Evolutionary conservation across 2,797 vertebrate genomes (phyloP), one percentile per base, ranked within the genome.

Genomic region (Potorous gilbertii): DNA sequence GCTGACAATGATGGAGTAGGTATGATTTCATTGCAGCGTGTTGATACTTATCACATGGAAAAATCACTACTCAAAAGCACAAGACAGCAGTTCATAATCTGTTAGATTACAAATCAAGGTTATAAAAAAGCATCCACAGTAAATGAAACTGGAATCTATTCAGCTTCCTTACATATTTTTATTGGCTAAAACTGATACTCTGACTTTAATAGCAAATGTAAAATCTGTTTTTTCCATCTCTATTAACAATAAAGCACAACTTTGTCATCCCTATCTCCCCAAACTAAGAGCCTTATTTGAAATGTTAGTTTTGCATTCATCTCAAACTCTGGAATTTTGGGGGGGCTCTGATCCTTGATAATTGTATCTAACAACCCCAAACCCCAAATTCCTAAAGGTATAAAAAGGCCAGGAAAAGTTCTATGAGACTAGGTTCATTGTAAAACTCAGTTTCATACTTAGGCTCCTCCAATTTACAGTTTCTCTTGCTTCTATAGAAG

Each of bases 21-120:
- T 90, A 56, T 3, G 56, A 94, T 91, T 95, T 95, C 95, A 93
- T 90, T 87, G 89, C 27, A 97, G 87, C 10, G 94, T 89, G 56
- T 90, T 96, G 89, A 93, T 59, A 59, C 94, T 95, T 91, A 92
- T 59, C 93, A 92, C 18, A 57, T 13, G 13, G 56, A 55, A 95
- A 94, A 92, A 54, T 31, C 40, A 57, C 5, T 40, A 55, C 93
- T 40, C 56, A n/a, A 90, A 54, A 90, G 95, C 46, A 93, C 13
- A 16, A 91, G 34, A 29, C 28, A 56, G 54, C 31, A 74, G 52
- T 92, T 96, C 94, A 52, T 90, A 57, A 24, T 89, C 95, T 96
- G 87, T 56, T 56, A 91, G 29, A 50, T 90, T 74, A 54, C 56
- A 94, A 94, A 59, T 74, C 54, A 94, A 95, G 52, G 90, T 93